These are phyloP conservation scores for Caenorhabditis becei DNA, from an alignment of 2,888 invertebrate genomes.

Conservation along the genomic window DNA sequence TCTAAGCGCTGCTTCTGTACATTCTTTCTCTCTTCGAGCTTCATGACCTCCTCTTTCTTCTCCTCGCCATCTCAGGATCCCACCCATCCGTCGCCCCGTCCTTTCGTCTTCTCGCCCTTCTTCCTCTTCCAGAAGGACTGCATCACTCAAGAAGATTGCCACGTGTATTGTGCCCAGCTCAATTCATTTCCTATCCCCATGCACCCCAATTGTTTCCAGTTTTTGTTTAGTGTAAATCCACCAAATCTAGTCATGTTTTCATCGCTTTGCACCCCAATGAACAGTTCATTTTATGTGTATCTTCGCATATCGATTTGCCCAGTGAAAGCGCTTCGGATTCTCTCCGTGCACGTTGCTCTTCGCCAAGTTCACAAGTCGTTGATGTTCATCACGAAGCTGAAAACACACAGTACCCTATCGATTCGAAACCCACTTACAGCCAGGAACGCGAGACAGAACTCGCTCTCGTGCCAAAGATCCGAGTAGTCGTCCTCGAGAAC, in stretches of 20 bases:
- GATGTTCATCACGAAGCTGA: conserved; percentile 58
- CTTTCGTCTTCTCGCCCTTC: conserved; percentile 6
- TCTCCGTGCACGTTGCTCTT: conserved; percentile 50
- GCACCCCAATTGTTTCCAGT: neutral
- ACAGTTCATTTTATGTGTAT: conserved; percentile 46
- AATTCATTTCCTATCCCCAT: conserved; percentile 3
- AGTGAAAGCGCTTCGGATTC: conserved; percentile 57
- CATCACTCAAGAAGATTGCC: conserved; percentile 2
- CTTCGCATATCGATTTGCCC: conserved; percentile 59
- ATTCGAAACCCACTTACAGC: conserved; percentile 13
- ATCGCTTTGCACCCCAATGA: neutral
- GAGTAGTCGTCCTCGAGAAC: conserved; percentile 53
- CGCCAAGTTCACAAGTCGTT: conserved; percentile 38
- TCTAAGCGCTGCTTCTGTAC: conserved; percentile 61
- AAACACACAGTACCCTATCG: conserved; percentile 2
- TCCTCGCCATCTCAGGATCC: conserved; percentile 53
- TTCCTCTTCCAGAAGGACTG: conserved; percentile 8
- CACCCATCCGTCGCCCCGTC: conserved; percentile 4
- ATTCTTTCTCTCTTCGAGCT: conserved; percentile 29
- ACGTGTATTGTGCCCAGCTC: conserved; percentile 31
- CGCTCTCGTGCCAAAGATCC: conserved; percentile 54
- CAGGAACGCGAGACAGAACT: conserved; percentile 60
- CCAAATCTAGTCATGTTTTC: conserved; percentile 24
- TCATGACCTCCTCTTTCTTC: conserved; percentile 45
- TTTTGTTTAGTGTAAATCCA: neutral